These are phyloP conservation scores for Equus quagga DNA, from an alignment of 2,113 vertebrate species.

Conservation along the genomic window DNA sequence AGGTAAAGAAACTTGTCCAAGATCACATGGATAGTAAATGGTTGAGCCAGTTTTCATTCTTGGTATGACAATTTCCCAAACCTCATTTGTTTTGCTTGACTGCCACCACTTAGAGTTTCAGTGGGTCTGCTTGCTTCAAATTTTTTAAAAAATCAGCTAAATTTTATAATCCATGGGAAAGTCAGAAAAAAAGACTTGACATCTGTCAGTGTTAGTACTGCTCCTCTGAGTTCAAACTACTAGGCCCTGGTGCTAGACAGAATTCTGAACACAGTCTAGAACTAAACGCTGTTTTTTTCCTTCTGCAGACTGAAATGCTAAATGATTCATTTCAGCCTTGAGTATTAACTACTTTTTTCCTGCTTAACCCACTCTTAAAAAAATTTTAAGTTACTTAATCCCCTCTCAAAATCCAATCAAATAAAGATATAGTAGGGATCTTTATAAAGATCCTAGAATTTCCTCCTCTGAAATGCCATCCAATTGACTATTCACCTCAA, in stretches of 20 bases:
- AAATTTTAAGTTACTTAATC: conserved; percentile 2
- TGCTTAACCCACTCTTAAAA: not conserved
- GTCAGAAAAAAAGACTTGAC: not conserved
- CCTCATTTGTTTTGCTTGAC: not conserved
- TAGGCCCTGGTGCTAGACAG: not conserved
- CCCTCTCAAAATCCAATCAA: not conserved
- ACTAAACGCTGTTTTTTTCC: not conserved
- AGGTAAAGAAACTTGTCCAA: not conserved
- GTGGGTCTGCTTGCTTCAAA: not conserved
- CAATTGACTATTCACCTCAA: not conserved
- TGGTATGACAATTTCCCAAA: not conserved
- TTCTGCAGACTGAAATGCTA: not conserved
- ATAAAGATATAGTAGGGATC: not conserved
- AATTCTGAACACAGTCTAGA: not conserved
- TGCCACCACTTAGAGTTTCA: not conserved
- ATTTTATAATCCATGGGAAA: not conserved
- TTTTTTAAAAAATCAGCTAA: not conserved
- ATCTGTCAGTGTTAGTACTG: not conserved
- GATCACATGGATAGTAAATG: not conserved
- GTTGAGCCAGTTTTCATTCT: not conserved
- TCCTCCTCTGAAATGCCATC: not conserved
- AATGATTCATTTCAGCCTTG: not conserved
- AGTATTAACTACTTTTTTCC: not conserved
- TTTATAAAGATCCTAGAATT: conserved; percentile 11
- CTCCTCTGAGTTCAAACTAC: not conserved